phyloP scores from a whole-genome alignment of 2,797 vertebrate species.

The Luscinia luscinia region DNA sequence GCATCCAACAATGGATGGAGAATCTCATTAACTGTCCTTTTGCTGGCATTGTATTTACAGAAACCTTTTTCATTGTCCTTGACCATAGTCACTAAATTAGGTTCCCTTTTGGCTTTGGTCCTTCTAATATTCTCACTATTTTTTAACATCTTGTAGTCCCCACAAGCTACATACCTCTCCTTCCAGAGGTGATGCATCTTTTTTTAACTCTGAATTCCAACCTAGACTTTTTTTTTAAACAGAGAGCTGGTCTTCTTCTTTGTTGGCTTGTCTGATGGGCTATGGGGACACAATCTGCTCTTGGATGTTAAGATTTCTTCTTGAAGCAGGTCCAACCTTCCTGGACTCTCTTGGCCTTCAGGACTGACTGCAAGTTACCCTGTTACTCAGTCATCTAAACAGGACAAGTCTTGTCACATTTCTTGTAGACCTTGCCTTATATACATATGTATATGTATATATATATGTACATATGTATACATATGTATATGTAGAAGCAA shows the following conservation, averaged over 20 bases:
- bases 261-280: neutral
- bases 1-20: neutral
- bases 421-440: neutral
- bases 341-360: neutral
- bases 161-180: neutral
- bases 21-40: neutral
- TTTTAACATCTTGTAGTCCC: neutral
- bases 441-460: too few species aligned
- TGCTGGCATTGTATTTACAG: too few species aligned
- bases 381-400: neutral
- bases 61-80: neutral
- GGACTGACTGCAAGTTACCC: neutral
- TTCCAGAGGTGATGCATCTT: neutral
- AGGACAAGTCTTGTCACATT: neutral
- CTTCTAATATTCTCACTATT: neutral
- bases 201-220: neutral
- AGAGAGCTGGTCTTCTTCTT: neutral
- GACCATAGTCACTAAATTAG: neutral
- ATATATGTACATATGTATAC: neutral
- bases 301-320: neutral
- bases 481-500: neutral
- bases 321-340: neutral
- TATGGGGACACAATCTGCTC: neutral
- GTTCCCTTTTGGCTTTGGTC: neutral
- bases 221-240: neutral